phyloP scores from a whole-genome alignment of 2,113 vertebrate species.

The Plestiodon gilberti region DNA sequence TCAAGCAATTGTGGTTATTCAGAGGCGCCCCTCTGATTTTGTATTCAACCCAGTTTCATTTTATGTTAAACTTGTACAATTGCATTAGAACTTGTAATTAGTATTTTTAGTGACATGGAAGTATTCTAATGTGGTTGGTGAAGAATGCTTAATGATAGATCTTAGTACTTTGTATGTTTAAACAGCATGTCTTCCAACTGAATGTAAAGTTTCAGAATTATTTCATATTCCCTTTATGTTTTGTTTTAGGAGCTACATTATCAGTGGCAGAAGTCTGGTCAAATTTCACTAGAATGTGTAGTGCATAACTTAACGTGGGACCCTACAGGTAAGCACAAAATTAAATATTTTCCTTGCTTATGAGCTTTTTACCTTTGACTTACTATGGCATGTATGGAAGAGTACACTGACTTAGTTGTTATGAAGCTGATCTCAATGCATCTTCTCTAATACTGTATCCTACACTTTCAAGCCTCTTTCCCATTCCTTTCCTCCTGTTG shows the following conservation, averaged over 20 bases:
- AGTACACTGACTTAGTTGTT: no score
- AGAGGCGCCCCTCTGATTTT: not conserved
- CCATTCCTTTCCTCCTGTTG: no score
- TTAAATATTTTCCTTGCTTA: not conserved
- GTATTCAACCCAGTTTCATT: not conserved
- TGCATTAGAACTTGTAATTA: not conserved
- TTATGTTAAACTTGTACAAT: not conserved
- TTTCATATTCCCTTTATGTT: slow-evolving; percentile 22
- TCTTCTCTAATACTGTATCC: no score
- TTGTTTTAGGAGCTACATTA: slow-evolving; percentile 80
- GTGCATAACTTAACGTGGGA: slow-evolving; percentile 93
- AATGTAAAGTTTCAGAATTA: not conserved
- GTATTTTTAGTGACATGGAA: not conserved
- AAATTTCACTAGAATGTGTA: slow-evolving; percentile 86
- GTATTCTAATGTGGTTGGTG: not conserved
- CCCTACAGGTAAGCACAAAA: slow-evolving; percentile 84
- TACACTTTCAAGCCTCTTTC: no score
- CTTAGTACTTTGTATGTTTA: not conserved
- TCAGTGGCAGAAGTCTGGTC: slow-evolving; percentile 97
- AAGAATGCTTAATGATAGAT: not conserved
- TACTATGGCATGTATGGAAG: no score
- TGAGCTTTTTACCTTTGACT: not conserved
- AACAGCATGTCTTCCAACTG: not conserved
- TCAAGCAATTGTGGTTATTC: not conserved
- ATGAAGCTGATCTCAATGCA: no score